phyloP scores from a whole-genome alignment of 2,113 vertebrate species.

The Pachyramphus minor region DNA sequence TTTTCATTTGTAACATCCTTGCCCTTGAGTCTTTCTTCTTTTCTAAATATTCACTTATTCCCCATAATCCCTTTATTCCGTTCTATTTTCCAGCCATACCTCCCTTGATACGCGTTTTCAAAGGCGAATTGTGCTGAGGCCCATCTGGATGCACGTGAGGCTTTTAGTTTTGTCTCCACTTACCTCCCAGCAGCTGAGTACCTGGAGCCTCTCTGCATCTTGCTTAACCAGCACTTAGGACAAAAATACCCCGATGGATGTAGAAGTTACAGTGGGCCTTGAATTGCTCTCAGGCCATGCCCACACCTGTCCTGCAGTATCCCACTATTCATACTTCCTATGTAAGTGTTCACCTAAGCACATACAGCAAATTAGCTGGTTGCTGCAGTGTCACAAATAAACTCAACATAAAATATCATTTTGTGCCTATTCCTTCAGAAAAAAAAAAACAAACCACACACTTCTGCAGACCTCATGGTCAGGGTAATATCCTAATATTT shows the following conservation, averaged over 20 bases:
- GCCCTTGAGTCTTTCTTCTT: slow-evolving; percentile 32
- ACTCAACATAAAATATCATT: not conserved
- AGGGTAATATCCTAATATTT: not conserved
- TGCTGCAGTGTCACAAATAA: not conserved
- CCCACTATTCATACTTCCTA: rapidly evolving
- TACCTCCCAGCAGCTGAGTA: not conserved
- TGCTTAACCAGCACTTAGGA: not conserved
- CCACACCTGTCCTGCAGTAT: not conserved
- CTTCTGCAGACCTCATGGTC: not conserved
- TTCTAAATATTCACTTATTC: slow-evolving; percentile 11
- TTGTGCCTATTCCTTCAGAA: not conserved
- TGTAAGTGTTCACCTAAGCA: rapidly evolving
- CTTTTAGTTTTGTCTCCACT: not conserved
- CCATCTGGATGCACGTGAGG: not conserved
- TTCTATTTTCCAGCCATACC: not conserved
- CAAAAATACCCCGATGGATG: not conserved
- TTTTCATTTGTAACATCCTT: slow-evolving; percentile 11
- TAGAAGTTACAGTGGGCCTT: not conserved
- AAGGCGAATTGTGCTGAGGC: not conserved
- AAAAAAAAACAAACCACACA: not conserved
- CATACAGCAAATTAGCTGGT: not conserved
- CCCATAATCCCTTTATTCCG: slow-evolving; percentile 17
- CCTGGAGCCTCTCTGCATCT: not conserved
- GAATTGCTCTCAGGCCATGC: not conserved
- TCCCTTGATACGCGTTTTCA: not conserved